These are phyloP conservation scores for Pterocles burchelli DNA, from an alignment of 2,113 vertebrate species.

Conservation along the genomic window DNA sequence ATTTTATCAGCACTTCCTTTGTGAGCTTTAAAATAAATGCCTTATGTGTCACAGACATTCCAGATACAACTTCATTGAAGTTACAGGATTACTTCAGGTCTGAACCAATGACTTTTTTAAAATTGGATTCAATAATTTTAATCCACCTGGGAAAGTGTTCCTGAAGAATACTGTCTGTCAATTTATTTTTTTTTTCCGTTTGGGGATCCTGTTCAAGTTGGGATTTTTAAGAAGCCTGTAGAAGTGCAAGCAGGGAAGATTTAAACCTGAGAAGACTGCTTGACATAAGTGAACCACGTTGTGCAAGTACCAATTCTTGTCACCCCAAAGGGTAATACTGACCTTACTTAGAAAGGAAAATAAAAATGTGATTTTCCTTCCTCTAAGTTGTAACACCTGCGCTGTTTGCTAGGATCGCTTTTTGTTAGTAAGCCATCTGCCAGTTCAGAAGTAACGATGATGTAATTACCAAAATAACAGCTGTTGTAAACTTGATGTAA, in stretches of 20 bases:
- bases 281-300: neutral
- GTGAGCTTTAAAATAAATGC: constrained; percentile 15
- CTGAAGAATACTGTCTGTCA: neutral
- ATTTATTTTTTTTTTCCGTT: neutral
- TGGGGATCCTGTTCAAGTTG: neutral
- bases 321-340: neutral
- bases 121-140: neutral
- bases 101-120: neutral
- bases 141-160: neutral
- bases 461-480: constrained; percentile 7
- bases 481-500: neutral
- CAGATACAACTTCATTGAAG: neutral
- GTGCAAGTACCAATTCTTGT: neutral
- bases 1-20: neutral
- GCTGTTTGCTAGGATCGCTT: neutral
- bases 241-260: neutral
- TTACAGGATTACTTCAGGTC: neutral
- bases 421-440: neutral
- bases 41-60: neutral
- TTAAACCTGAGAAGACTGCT: neutral
- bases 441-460: neutral
- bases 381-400: neutral
- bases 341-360: neutral
- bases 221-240: neutral
- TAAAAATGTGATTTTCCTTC: neutral